Percentiles rank a stretch among this genome's conserved stretches.
Conservation (phyloP, 2,888 invertebrate species). For the Drosophila neonasuta region DNA sequence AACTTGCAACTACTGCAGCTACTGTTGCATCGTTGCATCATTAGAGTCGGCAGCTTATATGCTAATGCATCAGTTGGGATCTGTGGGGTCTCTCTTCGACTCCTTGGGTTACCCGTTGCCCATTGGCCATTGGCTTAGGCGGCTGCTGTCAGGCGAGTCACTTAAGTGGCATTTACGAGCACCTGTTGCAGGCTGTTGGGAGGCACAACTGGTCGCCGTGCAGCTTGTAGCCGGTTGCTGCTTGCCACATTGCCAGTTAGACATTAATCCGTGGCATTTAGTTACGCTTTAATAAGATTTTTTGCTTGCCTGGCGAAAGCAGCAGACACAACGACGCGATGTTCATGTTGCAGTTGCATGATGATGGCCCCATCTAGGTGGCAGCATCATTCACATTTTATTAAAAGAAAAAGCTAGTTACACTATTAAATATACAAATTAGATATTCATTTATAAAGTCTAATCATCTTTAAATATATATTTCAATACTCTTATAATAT, state of each 20-base stretch:
- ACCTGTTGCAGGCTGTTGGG: constrained; percentile 43
- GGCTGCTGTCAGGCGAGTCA: constrained; percentile 58
- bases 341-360: constrained; percentile 32
- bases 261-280: constrained; percentile 74
- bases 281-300: constrained; percentile 73
- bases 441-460: neutral
- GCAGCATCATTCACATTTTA: constrained; percentile 37
- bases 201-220: constrained; percentile 10
- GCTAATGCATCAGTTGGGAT: constrained; percentile 39
- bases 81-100: constrained; percentile 48
- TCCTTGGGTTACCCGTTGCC: constrained; percentile 33
- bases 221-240: constrained; percentile 23
- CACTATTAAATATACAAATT: neutral
- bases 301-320: constrained; percentile 44
- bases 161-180: constrained; percentile 63
- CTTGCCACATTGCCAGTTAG: constrained; percentile 53
- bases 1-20: constrained; percentile 31
- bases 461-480: neutral
- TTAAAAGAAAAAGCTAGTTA: constrained; percentile 39
- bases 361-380: constrained; percentile 25
- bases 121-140: constrained; percentile 21
- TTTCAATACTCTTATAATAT: neutral
- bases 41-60: constrained; percentile 62
- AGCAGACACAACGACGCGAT: constrained; percentile 68
- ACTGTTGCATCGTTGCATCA: constrained; percentile 44